Base-by-base conservation (phyloP, 2,113 vertebrate species). In the Aramus guarauna region DNA sequence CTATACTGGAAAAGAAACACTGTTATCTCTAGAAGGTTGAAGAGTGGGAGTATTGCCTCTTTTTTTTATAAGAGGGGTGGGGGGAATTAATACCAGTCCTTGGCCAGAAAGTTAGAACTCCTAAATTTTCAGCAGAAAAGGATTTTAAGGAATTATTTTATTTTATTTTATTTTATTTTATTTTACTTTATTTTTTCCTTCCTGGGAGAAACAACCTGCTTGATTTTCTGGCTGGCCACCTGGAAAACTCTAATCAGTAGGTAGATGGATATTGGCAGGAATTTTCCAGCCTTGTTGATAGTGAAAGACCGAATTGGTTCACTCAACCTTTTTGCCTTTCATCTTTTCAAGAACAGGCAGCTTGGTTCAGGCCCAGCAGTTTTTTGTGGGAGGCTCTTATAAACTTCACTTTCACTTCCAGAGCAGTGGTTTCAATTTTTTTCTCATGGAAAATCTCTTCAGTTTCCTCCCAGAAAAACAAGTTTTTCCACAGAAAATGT, bases 21-120 rank as follows among this genome's bases (percentile, higher is more conserved):
- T 88, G 12, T 5, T 47, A 7, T 43, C 5, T 73, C 11, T 37
- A 39, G 7, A 22, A 68, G 34, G 5, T n/a, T 86, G n/a, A 59
- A 85, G 83, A 5, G 1, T 59, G 15, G 5, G 77, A 93, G 73
- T 9, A 78, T 12, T 21, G 39, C 5, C 20, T 17, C 15, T 45
- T 37, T 29, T 48, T 83, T 39, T 16, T 2, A 32, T 43, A 55
- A 60, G 22, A 23, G 5, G 2, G 0, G 0, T n/a, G 9, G 6
- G 27, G 22, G 8, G 4, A 56, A 77, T 58, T 75, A 8, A 27
- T 63, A 62, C 4, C 6, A 50, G 3, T 2, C 34, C 7, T 66
- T 74, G 20, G 9, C 4, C 29, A 64, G 20, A 64, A 76, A 45
- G 22, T 75, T 21, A 67, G 18, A 79, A 72, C 2, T 43, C 30